Evolutionary conservation across 1,140 invertebrate species (phyloP).

Genomic region (Linepithema humile): DNA sequence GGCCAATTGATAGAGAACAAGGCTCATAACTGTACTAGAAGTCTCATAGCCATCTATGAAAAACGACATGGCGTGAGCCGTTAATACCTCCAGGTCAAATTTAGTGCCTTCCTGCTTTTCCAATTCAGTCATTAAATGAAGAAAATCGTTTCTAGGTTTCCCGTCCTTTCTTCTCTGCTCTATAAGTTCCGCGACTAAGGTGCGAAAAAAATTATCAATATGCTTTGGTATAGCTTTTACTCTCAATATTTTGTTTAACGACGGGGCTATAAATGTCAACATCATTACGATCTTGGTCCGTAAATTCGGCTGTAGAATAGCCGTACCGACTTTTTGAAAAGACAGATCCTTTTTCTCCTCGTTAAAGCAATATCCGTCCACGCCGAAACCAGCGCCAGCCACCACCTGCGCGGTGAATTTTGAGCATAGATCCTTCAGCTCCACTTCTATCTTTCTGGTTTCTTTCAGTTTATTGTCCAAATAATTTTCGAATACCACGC

Average conservation of each 20-base stretch:
- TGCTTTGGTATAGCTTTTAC: slow-evolving; percentile 18
- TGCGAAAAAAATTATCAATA: slow-evolving; percentile 60
- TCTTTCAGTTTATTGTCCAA: slow-evolving; percentile 47
- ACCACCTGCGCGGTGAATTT: slow-evolving; percentile 84
- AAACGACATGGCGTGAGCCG: slow-evolving; percentile 87
- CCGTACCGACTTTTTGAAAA: slow-evolving; percentile 64
- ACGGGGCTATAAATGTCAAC: slow-evolving; percentile 39
- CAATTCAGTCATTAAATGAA: slow-evolving; percentile 68
- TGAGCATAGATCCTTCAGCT: slow-evolving; percentile 76
- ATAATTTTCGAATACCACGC: slow-evolving; percentile 46
- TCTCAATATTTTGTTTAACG: slow-evolving; percentile 25
- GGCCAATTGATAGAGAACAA: slow-evolving; percentile 86
- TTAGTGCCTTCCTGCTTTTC: slow-evolving; percentile 68
- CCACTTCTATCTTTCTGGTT: slow-evolving; percentile 50
- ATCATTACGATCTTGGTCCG: slow-evolving; percentile 14
- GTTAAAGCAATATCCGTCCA: slow-evolving; percentile 71
- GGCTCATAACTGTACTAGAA: slow-evolving; percentile 86
- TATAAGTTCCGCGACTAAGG: slow-evolving; percentile 62
- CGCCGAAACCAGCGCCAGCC: slow-evolving; percentile 82
- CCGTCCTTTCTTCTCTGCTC: slow-evolving; percentile 56
- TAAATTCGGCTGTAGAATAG: slow-evolving; percentile 58
- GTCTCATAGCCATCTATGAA: slow-evolving; percentile 90
- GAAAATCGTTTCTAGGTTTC: slow-evolving; percentile 68
- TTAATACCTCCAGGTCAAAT: slow-evolving; percentile 76
- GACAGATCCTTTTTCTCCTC: slow-evolving; percentile 44